Evolutionary conservation across 2,888 invertebrate species (phyloP), one percentile per base, ranked within the genome.

Genomic region (Acanthococcus lagerstroemiae): DNA sequence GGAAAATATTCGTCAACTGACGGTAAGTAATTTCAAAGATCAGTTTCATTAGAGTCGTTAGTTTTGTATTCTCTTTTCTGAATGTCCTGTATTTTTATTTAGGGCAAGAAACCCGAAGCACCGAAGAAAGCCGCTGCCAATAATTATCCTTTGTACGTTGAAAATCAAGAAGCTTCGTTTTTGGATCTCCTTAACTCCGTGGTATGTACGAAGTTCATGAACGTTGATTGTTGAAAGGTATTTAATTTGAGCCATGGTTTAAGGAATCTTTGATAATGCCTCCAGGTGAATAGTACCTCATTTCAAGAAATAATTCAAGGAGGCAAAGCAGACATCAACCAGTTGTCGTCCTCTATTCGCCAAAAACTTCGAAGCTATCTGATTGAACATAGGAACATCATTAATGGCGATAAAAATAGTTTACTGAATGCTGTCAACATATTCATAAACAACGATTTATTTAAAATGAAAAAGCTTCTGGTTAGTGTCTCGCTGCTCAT

Each of bases 111-210:
- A 63, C 25, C 52, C 17, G 50, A 54, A 37, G 4, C 24, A n/a
- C 52, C 63, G 15, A 30, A 15, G 12, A 63, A 25, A 19, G 63
- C 52, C 7, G 15, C 52, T 24, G 44, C 52, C 12, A 37, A 27
- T n/a, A 63, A 54, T 24, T 63, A 54, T 26, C 63, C 63, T 19
- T 30, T 63, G 27, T 63, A 50, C 54, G 27, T 30, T 19, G 63
- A 54, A 37, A 54, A 63, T 54, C 63, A 63, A 63, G 63, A 63
- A 30, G 63, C 63, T 37, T 26, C 30, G 44, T 63, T 63, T 25
- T 37, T 63, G 26, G 63, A 63, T 37, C 37, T 63, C 22, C n/a
- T 63, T 37, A 52, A 44, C 19, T 50, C 63, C 15, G 54, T 52
- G 52, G 63, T 63, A 63, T 30, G 30, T 45, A n/a, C n/a, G n/a